Base-by-base conservation (phyloP, 2,113 vertebrate species). In the Corythoichthys intestinalis region DNA sequence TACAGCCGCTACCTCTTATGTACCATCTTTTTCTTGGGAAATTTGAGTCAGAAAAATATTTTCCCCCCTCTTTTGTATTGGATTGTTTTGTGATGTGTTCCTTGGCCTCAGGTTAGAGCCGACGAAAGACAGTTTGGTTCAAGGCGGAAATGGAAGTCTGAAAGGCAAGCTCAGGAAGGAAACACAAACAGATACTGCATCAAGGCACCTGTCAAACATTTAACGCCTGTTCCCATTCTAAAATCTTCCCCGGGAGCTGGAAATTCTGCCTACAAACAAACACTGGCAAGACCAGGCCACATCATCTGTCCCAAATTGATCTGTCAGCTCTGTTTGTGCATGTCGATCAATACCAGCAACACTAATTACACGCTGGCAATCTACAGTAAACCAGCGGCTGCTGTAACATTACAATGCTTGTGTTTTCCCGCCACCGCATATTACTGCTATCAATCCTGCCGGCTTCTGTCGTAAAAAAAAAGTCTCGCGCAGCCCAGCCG, bases 21-120 rank as follows among this genome's bases (percentile, higher is more conserved):
- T 4, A 50, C 48, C 14, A 15, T 61, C 59, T n/a, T n/a, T 10
- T 41, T 61, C 38, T 44, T 61, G 59, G 38, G 15, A 59, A 59
- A 59, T 39, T 37, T 59, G 35, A 39, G 35, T 14, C 1, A 35
- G 28, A 39, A 6, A 59, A 8, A 17, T 59, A 14, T 12, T 2
- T 12, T 12, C 14, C 14, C 48, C 48, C 48, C 53, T 20, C 53
- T 28, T 83, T 66, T 69, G 74, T 85, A 85, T 83, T 82, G 79
- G 81, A 89, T 85, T 84, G 84, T 81, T 81, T 78, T 74, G 69
- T 83, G 79, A 86, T 89, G 75, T 79, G 58, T 50, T 77, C 66
- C 68, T 50, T 47, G 67, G 73, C 73, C 78, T 76, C 46, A 48
- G 86, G 78, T 86, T 73, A 84, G 77, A 75, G 54, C 73, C 74